Base-by-base conservation (phyloP, 2,888 invertebrate species). In the Xestia c-nigrum region DNA sequence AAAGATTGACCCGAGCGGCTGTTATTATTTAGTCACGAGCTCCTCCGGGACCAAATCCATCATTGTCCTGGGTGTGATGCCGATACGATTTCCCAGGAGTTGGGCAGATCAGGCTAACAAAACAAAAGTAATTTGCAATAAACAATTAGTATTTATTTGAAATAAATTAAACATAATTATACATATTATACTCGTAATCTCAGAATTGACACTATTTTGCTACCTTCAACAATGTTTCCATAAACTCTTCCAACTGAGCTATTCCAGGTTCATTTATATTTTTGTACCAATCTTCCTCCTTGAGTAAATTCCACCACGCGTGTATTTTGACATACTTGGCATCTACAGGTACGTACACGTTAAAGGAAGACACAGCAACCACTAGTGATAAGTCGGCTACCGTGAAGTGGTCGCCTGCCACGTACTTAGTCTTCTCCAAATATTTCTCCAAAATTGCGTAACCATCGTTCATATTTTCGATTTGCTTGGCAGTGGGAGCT, bases 251-350 rank as follows among this genome's bases (percentile, higher is more conserved):
- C 3, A 61, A 76, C 5, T 68, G 31, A 7, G n/a, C 59, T 19
- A 78, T 19, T 31, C 78, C 78, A 7, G 68, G 69, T 68, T 76
- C 31, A 69, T 78, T 76, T 3, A 78, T 52, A 3, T 43, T 69
- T 21, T 61, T 76, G 61, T 76, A 76, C 78, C 76, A 76, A 52
- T 76, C 43, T 61, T 76, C 76, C 2, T 78, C 3, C 52, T 76
- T 78, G 24, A 76, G 21, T 43, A 52, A 46, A 5, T 78, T 69
- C 76, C 69, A 76, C 78, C 76, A 76, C 0, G 43, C 59, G 21
- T 76, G 59, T 46, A 61, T 24, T 50, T 61, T 78, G 43, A 2
- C 46, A 52, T 52, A 78, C 52, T 76, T 69, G 4, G 16, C 7
- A 46, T 69, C 59, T 5, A 78, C 10, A 46, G 69, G 76, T 10